These are phyloP conservation scores for Aleadryas rufinucha DNA, from an alignment of 2,113 vertebrate genomes.

Conservation along the genomic window DNA sequence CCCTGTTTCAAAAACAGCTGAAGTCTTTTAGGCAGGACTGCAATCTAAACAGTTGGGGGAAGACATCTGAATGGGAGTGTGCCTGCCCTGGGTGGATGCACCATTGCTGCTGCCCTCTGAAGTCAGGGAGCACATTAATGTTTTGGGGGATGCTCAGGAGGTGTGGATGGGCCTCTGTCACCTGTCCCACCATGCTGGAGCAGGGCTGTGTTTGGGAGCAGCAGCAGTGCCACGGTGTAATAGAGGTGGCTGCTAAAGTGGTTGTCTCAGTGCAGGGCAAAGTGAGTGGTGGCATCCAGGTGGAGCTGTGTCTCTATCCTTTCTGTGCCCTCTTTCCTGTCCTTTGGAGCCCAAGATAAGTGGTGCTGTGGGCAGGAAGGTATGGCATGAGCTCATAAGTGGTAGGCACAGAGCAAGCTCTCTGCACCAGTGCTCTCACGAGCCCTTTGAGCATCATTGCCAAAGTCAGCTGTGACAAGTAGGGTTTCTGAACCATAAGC, in stretches of 20 bases:
- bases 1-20: neutral
- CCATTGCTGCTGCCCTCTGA: fast-evolving
- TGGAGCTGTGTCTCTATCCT: neutral
- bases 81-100: neutral
- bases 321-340: neutral
- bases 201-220: neutral
- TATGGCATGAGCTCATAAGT: fast-evolving
- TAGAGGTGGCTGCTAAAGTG: neutral
- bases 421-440: fast-evolving
- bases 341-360: neutral
- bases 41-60: neutral
- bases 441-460: neutral
- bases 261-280: neutral
- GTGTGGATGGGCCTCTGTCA: neutral
- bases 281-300: neutral
- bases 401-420: neutral
- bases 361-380: neutral
- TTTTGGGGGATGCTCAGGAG: neutral
- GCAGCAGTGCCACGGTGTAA: fast-evolving
- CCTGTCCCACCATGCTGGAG: fast-evolving
- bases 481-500: neutral
- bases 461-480: neutral
- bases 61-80: fast-evolving
- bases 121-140: fast-evolving
- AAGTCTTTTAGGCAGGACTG: constrained; percentile 21